A percentile compares a stretch with the other conserved stretches of the same genome.
Evolutionary conservation across 2,113 vertebrate species (phyloP).

Genomic region (Notarius lentiginosus): DNA sequence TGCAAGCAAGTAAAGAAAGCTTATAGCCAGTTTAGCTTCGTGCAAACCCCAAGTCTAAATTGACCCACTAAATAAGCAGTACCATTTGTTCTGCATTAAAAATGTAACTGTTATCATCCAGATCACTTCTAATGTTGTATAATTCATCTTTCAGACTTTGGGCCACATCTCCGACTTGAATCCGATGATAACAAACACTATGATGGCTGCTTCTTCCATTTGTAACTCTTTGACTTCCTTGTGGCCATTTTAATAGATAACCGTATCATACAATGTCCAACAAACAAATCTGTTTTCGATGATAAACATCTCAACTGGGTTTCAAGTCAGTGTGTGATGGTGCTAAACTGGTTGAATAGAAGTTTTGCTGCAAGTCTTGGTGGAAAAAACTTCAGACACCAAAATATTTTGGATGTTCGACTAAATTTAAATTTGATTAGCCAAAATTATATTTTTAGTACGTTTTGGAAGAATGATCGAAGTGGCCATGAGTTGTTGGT

Average conservation of each 20-base stretch:
- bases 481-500: no score
- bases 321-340: neutral
- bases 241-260: neutral
- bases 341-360: neutral
- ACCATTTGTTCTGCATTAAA: neutral
- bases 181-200: neutral
- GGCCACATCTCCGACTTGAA: neutral
- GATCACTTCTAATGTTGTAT: neutral
- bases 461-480: no score
- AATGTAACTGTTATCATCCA: neutral
- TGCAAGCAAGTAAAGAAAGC: neutral
- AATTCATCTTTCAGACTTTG: neutral
- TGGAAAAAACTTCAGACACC: neutral
- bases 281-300: neutral
- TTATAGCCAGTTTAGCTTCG: neutral
- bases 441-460: no score
- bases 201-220: neutral
- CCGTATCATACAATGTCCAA: no score
- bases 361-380: neutral
- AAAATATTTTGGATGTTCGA: no score
- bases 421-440: no score
- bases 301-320: neutral
- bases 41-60: neutral
- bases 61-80: neutral
- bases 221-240: neutral